A percentile compares a stretch with the other conserved stretches of the same genome.
phyloP scores from a whole-genome alignment of 2,113 vertebrate genomes.

The Elgaria multicarinata region DNA sequence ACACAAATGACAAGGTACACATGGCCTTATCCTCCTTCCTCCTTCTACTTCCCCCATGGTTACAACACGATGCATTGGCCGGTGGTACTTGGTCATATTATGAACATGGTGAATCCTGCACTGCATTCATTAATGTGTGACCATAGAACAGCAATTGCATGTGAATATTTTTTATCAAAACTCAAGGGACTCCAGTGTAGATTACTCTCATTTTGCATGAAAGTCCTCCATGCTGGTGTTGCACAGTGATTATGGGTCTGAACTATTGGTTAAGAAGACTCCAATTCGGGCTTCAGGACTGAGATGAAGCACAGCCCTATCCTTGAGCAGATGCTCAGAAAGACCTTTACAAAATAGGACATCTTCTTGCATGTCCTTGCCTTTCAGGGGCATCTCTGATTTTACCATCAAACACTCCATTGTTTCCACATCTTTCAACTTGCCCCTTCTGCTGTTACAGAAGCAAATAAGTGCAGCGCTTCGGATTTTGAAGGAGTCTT shows the following conservation, averaged over 20 bases:
- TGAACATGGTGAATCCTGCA: too few relatives aligned
- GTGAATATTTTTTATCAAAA: too few relatives aligned
- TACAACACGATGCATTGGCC: too few relatives aligned
- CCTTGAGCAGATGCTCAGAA: constrained; percentile 11
- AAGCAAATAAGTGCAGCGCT: constrained; percentile 17
- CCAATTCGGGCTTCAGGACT: too few relatives aligned
- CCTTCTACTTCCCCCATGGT: too few relatives aligned
- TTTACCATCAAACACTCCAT: background rate
- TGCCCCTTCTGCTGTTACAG: constrained; percentile 18
- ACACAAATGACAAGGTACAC: too few relatives aligned
- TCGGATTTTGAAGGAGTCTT: constrained; percentile 19
- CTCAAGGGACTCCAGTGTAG: too few relatives aligned
- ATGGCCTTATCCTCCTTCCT: too few relatives aligned
- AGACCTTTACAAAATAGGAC: constrained; percentile 26
- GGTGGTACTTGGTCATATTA: too few relatives aligned
- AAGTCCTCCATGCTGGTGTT: background rate
- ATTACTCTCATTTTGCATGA: background rate
- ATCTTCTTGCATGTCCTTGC: constrained; percentile 42
- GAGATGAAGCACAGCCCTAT: too few relatives aligned
- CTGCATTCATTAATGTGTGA: too few relatives aligned
- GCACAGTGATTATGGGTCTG: background rate
- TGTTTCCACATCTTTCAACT: constrained; percentile 46
- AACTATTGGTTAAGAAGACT: background rate
- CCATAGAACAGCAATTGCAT: too few relatives aligned
- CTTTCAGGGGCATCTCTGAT: constrained; percentile 48